Percentiles rank a stretch among this genome's conserved stretches.
Conservation (phyloP, 64 coral and sea anemone species). For the Montipora efflorescens region DNA sequence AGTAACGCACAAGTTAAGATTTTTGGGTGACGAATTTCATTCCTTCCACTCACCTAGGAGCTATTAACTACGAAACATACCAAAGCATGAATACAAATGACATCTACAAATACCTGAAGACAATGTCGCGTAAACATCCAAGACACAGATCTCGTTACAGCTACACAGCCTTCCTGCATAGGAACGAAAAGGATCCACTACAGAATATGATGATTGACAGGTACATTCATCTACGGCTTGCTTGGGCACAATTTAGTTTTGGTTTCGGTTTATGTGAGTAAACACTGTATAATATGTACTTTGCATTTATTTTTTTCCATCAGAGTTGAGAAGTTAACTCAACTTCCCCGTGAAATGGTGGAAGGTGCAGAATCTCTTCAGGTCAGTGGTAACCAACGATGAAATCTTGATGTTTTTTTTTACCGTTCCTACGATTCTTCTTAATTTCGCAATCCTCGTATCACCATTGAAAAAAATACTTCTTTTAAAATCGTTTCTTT, state of each 20-base stretch:
- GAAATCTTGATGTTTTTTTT: too few relatives aligned
- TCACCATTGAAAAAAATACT: too few relatives aligned
- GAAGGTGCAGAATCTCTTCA: constrained; percentile 80
- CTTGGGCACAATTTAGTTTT: background rate
- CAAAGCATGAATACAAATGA: constrained; percentile 22
- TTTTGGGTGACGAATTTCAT: background rate
- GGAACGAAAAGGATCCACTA: constrained; percentile 17
- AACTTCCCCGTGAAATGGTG: constrained; percentile 66
- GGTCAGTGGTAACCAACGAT: constrained; percentile 24
- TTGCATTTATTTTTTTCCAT: background rate
- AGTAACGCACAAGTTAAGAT: too few relatives aligned
- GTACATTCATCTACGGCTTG: background rate
- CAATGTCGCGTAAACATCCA: constrained; percentile 28
- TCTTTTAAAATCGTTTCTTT: too few relatives aligned
- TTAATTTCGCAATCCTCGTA: too few relatives aligned
- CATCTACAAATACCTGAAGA: constrained; percentile 47
- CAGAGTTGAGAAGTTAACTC: constrained; percentile 61
- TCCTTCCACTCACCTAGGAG: constrained; percentile 24
- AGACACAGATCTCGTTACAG: constrained; percentile 65
- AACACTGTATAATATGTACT: too few relatives aligned
- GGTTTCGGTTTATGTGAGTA: too few relatives aligned
- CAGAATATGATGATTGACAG: constrained; percentile 58
- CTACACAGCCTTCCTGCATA: constrained; percentile 62
- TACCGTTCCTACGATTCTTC: too few relatives aligned
- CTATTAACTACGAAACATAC: constrained; percentile 48